Percentiles rank a stretch among this genome's conserved stretches.
Conservation (phyloP, 2,888 invertebrate genomes). For the Entomobrya proxima region DNA sequence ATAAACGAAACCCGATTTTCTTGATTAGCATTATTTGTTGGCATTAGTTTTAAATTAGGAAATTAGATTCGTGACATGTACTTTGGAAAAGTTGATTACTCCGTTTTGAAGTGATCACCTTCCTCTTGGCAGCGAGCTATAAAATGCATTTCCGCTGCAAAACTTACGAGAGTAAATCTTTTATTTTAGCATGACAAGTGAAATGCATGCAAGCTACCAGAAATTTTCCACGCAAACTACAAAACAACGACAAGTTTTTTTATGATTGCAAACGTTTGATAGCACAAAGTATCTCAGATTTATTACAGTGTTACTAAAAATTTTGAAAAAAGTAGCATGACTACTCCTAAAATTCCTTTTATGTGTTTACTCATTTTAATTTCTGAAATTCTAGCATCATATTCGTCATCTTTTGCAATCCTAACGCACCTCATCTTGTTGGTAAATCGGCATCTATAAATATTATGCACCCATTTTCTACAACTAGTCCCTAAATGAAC, state of each 20-base stretch:
- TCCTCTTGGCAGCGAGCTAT: constrained; percentile 36
- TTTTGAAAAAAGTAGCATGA: constrained; percentile 21
- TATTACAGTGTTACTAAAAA: constrained; percentile 13
- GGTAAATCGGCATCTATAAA: constrained; percentile 25
- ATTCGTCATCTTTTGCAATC: background rate
- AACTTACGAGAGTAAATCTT: background rate
- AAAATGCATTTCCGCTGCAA: constrained; percentile 9
- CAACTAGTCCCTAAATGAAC: background rate
- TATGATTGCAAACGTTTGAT: background rate
- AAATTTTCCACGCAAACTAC: background rate
- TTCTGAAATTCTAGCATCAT: background rate
- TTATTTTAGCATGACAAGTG: background rate
- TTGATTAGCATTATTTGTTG: background rate
- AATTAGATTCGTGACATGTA: background rate
- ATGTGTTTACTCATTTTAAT: background rate
- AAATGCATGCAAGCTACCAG: background rate
- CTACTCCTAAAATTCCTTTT: constrained; percentile 2
- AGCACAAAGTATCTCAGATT: background rate
- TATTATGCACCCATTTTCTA: background rate
- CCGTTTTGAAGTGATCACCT: background rate
- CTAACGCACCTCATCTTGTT: background rate
- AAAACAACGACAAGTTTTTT: background rate
- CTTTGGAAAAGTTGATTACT: background rate
- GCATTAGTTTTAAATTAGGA: background rate
- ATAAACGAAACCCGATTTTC: too few relatives aligned